Evolutionary conservation across 2,113 vertebrate genomes (phyloP).

Genomic region (Hyla sarda): DNA sequence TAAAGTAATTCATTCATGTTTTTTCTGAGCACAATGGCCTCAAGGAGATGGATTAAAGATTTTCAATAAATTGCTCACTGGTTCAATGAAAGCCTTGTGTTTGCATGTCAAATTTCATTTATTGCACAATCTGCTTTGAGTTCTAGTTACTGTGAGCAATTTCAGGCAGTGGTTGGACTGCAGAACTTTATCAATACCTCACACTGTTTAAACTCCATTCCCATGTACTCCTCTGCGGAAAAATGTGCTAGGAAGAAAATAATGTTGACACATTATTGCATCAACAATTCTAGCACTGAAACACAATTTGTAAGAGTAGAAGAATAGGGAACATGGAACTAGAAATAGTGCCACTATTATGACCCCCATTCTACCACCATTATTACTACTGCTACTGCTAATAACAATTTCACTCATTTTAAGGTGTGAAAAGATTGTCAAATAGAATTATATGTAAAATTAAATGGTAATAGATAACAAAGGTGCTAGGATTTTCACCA

Average conservation of each 20-base stretch:
- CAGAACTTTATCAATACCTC: conserved; percentile 56
- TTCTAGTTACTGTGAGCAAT: conserved; percentile 54
- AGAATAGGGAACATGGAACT: background rate
- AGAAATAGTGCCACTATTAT: background rate
- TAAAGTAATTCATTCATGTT: conserved; percentile 51
- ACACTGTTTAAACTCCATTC: conserved; percentile 39
- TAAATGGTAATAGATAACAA: background rate
- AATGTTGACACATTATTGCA: conserved; percentile 20
- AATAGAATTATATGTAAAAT: background rate
- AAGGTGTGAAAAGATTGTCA: background rate
- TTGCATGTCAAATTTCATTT: conserved; percentile 59
- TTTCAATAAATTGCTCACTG: conserved; percentile 56
- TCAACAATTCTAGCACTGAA: conserved; percentile 16
- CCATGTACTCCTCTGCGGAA: conserved; percentile 35
- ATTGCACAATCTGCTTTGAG: conserved; percentile 55
- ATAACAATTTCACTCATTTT: background rate
- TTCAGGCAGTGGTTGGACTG: conserved; percentile 42
- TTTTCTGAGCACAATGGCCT: conserved; percentile 32
- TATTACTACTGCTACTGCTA: background rate
- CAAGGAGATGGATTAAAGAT: conserved; percentile 55
- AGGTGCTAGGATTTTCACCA: background rate
- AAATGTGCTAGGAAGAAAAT: conserved; percentile 9
- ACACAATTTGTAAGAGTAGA: background rate
- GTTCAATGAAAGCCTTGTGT: conserved; percentile 53
- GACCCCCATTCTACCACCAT: background rate